Base-by-base conservation (phyloP, 2,888 invertebrate genomes). In the Orthosia cruda region DNA sequence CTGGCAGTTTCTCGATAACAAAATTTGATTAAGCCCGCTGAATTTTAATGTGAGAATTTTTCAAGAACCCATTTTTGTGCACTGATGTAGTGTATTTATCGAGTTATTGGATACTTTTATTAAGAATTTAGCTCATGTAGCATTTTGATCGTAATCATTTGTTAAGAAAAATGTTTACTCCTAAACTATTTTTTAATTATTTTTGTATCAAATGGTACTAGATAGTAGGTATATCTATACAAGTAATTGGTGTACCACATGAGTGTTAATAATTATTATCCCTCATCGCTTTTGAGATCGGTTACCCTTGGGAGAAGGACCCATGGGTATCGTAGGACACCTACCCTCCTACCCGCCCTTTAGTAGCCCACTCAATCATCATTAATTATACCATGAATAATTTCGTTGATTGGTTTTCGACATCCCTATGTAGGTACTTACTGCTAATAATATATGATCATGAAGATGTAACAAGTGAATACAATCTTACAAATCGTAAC, bases 351-450 rank as follows among this genome's bases (percentile, higher is more conserved):
- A 15, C 54, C 58, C 52, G 26, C 57, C 71, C 77, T 69, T 66
- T 47, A 63, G 68, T 40, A 69, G 45, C 78, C 58, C 63, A 59
- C 73, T 81, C 82, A 81, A 82, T 81, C 73, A 78, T 61, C 78
- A 82, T 81, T 70, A 73, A 81, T 81, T 82, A 73, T 66, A 63
- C 68, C 68, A 81, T 81, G 72, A 82, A 82, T 80, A 80, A 82
- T 82, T 77, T 72, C 61, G 59, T 65, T 54, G 68, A 77, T 77
- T 64, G 73, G 52, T 67, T 67, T 67, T 16, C 55, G 57, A 58
- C 58, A 55, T n/a, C 40, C 32, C 52, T 63, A 40, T n/a, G n/a
- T n/a, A n/a, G n/a, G n/a, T n/a, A 57, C 61, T 55, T 49, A 54
- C 58, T 50, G 12, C 9, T 58, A 59, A 57, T 55, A 54, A n/a